Percentiles rank a stretch among this genome's conserved stretches.
These are phyloP conservation scores for Cryptotis parvus DNA, from an alignment of 2,113 vertebrate species.

Conservation along the genomic window DNA sequence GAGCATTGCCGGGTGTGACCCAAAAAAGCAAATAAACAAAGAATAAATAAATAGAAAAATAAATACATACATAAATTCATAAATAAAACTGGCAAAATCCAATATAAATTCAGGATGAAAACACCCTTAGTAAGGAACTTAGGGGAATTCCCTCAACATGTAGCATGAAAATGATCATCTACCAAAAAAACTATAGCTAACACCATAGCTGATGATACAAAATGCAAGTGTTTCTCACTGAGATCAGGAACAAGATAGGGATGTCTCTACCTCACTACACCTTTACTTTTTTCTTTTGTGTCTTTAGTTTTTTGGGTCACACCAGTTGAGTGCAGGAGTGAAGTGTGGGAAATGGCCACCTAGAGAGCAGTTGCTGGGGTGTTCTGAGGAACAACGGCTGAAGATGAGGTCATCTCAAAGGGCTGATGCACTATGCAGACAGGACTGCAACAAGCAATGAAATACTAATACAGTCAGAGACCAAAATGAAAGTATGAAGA, in stretches of 20 bases:
- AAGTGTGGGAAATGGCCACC: background rate
- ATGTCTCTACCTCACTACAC: no score
- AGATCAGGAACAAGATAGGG: no score
- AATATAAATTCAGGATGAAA: background rate
- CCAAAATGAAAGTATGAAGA: background rate
- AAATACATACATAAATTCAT: no score
- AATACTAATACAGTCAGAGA: background rate
- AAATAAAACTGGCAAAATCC: background rate
- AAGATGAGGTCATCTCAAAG: background rate
- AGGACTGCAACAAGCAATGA: background rate
- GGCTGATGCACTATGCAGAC: background rate
- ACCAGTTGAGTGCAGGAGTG: no score
- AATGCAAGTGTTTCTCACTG: background rate
- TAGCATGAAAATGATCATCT: background rate
- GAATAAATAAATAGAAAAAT: no score
- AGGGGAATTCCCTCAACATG: background rate
- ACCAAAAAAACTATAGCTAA: background rate
- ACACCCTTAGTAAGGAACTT: no score
- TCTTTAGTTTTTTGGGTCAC: no score
- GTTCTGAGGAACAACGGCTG: background rate
- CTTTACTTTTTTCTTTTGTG: no score
- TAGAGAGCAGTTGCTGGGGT: background rate
- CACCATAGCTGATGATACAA: background rate
- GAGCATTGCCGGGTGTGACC: no score
- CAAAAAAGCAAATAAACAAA: no score